phyloP scores from a whole-genome alignment of 2,113 vertebrate species.

The Periophthalmus modestus region DNA sequence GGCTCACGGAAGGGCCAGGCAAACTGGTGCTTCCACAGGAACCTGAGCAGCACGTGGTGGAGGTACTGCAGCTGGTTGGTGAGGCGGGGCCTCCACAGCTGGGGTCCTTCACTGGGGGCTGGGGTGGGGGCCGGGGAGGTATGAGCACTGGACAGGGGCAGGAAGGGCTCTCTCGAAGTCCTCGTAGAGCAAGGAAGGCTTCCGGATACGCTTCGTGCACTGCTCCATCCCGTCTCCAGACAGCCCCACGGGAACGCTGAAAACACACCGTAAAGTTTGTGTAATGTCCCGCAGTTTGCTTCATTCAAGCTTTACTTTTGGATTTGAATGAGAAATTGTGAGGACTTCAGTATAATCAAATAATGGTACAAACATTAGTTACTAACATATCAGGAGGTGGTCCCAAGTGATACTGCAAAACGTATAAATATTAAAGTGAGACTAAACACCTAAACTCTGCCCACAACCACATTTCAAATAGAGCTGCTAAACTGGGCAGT shows the following conservation, averaged over 20 bases:
- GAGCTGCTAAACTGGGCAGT: too few species aligned
- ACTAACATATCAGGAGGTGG: too few species aligned
- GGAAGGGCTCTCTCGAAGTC: slow-evolving; percentile 90
- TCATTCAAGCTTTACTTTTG: too few species aligned
- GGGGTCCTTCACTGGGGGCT: slow-evolving; percentile 83
- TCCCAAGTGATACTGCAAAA: too few species aligned
- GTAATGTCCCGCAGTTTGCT: too few species aligned
- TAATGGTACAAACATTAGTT: too few species aligned
- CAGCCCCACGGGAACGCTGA: slow-evolving; percentile 70
- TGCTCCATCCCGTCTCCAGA: slow-evolving; percentile 67
- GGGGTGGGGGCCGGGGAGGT: slow-evolving; percentile 64
- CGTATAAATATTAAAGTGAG: too few species aligned
- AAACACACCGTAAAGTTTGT: background rate
- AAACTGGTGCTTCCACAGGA: slow-evolving; percentile 92
- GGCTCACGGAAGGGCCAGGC: slow-evolving; percentile 94
- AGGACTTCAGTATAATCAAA: too few species aligned
- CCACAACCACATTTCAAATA: too few species aligned
- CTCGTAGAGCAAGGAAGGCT: slow-evolving; percentile 90
- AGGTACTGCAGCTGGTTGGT: slow-evolving; percentile 95
- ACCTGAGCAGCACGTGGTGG: slow-evolving; percentile 89
- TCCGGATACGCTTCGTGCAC: slow-evolving; percentile 87
- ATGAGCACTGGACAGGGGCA: slow-evolving; percentile 70
- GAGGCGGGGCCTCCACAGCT: slow-evolving; percentile 80
- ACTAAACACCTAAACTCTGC: too few species aligned
- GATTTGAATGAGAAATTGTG: too few species aligned